phyloP scores from a whole-genome alignment of 2,113 vertebrate genomes.

The Clarias magur region DNA sequence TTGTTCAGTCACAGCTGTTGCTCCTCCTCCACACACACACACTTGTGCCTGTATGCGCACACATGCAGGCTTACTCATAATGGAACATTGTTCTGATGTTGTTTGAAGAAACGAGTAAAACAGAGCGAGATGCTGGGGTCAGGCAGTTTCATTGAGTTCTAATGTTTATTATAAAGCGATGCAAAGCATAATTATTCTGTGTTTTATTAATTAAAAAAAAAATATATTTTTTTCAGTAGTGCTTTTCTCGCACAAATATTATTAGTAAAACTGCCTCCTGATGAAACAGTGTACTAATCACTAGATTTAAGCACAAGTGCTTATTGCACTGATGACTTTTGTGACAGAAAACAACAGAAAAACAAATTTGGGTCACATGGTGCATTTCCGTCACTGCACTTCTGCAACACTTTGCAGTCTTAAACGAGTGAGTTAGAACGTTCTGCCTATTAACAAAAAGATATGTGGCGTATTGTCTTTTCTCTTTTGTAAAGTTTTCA shows the following conservation, averaged over 20 bases:
- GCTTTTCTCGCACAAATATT: neutral
- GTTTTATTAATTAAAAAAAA: neutral
- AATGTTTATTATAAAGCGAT: neutral
- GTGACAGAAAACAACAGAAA: constrained; percentile 47
- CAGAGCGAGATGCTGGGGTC: neutral
- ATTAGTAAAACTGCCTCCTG: neutral
- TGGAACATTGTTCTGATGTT: constrained; percentile 60
- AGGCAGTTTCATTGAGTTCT: neutral
- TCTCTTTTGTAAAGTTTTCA: neutral
- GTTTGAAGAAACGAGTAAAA: constrained; percentile 51
- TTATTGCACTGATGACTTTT: constrained; percentile 51
- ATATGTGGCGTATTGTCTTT: neutral
- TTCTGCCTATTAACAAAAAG: neutral
- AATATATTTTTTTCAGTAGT: neutral
- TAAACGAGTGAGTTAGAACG: neutral
- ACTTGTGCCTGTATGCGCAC: neutral
- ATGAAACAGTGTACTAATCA: neutral
- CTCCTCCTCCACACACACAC: constrained; percentile 50
- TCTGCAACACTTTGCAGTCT: neutral
- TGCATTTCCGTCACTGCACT: neutral
- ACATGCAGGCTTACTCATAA: constrained; percentile 47
- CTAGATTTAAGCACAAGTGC: neutral
- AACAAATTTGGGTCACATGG: neutral
- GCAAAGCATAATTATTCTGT: neutral
- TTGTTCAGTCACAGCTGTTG: constrained; percentile 74